A percentile compares a stretch with the other conserved stretches of the same genome.
Conservation (phyloP, 2,888 invertebrate species). For the Rhorus exstirpatorius region DNA sequence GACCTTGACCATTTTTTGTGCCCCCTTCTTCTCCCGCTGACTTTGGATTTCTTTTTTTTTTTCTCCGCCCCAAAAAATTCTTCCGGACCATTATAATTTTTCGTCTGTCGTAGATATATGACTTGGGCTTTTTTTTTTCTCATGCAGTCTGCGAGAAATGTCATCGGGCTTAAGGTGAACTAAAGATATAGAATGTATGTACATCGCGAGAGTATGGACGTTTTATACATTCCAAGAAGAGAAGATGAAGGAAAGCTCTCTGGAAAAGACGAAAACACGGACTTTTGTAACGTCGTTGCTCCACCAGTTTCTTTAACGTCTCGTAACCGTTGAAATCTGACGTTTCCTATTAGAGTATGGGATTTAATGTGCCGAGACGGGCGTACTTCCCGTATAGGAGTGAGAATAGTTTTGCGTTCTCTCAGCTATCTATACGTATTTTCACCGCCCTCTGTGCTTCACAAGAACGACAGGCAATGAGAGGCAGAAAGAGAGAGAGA, state of each 20-base stretch:
- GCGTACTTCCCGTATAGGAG: conserved; percentile 70
- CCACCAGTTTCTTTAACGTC: conserved; percentile 30
- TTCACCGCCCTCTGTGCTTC: neutral
- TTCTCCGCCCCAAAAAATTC: neutral
- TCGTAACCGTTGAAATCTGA: conserved; percentile 73
- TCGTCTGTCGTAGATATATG: no score
- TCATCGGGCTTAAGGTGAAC: no score
- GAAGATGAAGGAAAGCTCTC: neutral
- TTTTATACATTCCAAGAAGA: neutral
- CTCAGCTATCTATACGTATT: neutral
- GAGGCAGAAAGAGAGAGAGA: no score
- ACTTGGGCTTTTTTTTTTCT: no score
- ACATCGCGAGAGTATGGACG: no score
- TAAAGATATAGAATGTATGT: no score
- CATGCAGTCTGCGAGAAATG: no score
- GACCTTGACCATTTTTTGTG: conserved; percentile 56
- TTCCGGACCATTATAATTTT: neutral
- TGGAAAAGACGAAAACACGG: neutral
- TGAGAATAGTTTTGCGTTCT: conserved; percentile 75
- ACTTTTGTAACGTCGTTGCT: conserved; percentile 37
- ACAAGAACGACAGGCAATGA: conserved; percentile 24
- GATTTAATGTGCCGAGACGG: conserved; percentile 74
- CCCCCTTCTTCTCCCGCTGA: conserved; percentile 41
- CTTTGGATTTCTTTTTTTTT: neutral
- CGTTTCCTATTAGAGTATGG: conserved; percentile 75